Conservation (phyloP, 2,888 invertebrate species). For the Drosophila tanythrix region DNA sequence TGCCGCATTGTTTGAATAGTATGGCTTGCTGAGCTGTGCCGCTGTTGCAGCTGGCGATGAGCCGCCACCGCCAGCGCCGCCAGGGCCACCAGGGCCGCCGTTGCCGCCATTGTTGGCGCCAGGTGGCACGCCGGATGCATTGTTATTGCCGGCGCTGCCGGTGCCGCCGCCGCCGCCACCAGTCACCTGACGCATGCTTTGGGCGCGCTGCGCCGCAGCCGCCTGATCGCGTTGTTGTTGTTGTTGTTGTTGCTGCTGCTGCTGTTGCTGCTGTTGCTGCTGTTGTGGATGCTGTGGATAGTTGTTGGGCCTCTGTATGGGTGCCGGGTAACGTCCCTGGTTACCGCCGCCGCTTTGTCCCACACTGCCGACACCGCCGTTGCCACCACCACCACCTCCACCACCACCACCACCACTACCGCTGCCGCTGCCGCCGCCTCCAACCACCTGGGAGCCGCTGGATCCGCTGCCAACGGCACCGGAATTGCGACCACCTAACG, state of each 20-base stretch:
- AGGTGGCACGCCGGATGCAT: constrained; percentile 57
- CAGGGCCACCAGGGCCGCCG: constrained; percentile 75
- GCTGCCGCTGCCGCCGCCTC: constrained; percentile 47
- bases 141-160: constrained; percentile 64
- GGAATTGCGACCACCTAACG: constrained; percentile 66
- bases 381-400: constrained; percentile 30
- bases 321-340: constrained; percentile 84
- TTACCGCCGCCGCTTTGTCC: constrained; percentile 73
- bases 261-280: constrained; percentile 74
- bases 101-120: constrained; percentile 61
- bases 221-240: constrained; percentile 66
- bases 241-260: constrained; percentile 65
- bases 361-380: constrained; percentile 72
- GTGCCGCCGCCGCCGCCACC: constrained; percentile 69
- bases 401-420: constrained; percentile 40
- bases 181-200: constrained; percentile 77
- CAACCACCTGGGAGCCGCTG: constrained; percentile 61
- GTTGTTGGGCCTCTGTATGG: constrained; percentile 84
- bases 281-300: constrained; percentile 84
- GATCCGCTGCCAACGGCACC: constrained; percentile 63
- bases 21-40: constrained; percentile 83
- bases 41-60: constrained; percentile 47
- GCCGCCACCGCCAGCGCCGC: constrained; percentile 43
- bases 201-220: constrained; percentile 69
- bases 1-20: constrained; percentile 80